These are phyloP conservation scores for Pempheris klunzingeri DNA, from an alignment of 2,797 vertebrate genomes.

Conservation along the genomic window DNA sequence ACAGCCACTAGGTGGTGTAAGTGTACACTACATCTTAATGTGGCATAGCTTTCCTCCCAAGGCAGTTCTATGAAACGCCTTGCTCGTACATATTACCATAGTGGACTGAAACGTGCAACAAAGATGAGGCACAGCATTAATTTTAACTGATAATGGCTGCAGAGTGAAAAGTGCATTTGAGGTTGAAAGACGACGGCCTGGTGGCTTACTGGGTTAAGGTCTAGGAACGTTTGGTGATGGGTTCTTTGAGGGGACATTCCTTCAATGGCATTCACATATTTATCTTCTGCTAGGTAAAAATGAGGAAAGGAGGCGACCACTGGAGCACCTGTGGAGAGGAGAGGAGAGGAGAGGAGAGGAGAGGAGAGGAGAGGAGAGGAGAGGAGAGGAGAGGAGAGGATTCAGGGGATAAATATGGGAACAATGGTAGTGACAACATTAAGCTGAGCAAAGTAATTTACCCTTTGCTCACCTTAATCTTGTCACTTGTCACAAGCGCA, in stretches of 20 bases:
- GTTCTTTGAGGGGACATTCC: constrained; percentile 82
- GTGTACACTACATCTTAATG: constrained; percentile 10
- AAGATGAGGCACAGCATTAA: neutral
- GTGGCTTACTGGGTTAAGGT: constrained; percentile 85
- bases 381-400: neutral
- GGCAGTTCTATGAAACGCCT: neutral
- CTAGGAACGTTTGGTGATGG: constrained; percentile 87
- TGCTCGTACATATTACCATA: neutral
- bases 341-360: constrained; percentile 81
- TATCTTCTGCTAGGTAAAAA: constrained; percentile 84
- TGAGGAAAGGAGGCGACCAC: constrained; percentile 88
- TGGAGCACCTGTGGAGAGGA: constrained; percentile 79
- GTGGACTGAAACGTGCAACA: neutral
- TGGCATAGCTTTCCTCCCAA: neutral
- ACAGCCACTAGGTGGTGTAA: constrained; percentile 53
- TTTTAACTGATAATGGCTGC: neutral
- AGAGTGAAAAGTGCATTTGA: neutral
- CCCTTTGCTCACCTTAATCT: neutral
- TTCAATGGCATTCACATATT: constrained; percentile 75
- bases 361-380: constrained; percentile 37
- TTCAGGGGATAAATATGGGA: too few relatives aligned
- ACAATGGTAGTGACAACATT: neutral
- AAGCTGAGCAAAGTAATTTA: neutral
- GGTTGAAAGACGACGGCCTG: neutral
- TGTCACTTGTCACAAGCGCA: too few relatives aligned